Percentiles rank a stretch among this genome's conserved stretches.
These are phyloP conservation scores for Bothrops alternatus DNA, from an alignment of 2,797 vertebrate genomes.

Conservation along the genomic window DNA sequence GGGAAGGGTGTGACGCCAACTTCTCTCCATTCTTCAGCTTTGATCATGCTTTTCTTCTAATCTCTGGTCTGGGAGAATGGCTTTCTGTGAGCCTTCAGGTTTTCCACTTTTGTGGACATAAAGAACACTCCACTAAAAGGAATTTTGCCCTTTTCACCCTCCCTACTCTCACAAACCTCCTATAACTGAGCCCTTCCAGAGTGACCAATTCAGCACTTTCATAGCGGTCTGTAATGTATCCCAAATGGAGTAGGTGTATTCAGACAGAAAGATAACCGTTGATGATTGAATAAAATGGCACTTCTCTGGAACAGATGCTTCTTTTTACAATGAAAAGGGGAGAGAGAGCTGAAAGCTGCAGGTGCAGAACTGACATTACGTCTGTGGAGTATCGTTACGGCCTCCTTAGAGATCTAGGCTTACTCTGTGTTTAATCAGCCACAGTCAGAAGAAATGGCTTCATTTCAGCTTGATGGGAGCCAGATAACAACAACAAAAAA, in stretches of 20 bases:
- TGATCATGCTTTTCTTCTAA: slow-evolving; percentile 41
- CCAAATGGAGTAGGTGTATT: slow-evolving; percentile 75
- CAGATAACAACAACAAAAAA: slow-evolving; percentile 61
- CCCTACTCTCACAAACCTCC: neutral
- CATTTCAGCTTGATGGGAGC: slow-evolving; percentile 90
- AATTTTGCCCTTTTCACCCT: slow-evolving; percentile 57
- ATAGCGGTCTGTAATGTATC: slow-evolving; percentile 77
- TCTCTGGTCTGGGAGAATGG: slow-evolving; percentile 50
- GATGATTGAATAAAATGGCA: slow-evolving; percentile 68
- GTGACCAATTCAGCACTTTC: slow-evolving; percentile 76
- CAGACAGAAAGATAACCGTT: slow-evolving; percentile 54
- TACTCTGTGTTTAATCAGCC: slow-evolving; percentile 90
- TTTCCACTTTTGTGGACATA: slow-evolving; percentile 61
- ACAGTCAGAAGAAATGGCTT: slow-evolving; percentile 89
- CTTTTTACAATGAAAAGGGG: slow-evolving; percentile 75
- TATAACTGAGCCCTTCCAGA: slow-evolving; percentile 58
- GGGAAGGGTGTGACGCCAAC: neutral
- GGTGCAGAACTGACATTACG: slow-evolving; percentile 81
- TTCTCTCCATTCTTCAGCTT: neutral
- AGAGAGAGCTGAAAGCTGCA: slow-evolving; percentile 82
- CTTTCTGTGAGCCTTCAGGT: slow-evolving; percentile 38
- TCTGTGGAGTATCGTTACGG: slow-evolving; percentile 72
- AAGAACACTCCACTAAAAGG: slow-evolving; percentile 59
- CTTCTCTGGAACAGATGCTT: slow-evolving; percentile 80
- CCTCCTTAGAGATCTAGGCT: slow-evolving; percentile 70